Percentiles rank a stretch among this genome's conserved stretches.
These are phyloP conservation scores for Lasius fuliginosus DNA, from an alignment of 2,888 invertebrate genomes.

Conservation along the genomic window DNA sequence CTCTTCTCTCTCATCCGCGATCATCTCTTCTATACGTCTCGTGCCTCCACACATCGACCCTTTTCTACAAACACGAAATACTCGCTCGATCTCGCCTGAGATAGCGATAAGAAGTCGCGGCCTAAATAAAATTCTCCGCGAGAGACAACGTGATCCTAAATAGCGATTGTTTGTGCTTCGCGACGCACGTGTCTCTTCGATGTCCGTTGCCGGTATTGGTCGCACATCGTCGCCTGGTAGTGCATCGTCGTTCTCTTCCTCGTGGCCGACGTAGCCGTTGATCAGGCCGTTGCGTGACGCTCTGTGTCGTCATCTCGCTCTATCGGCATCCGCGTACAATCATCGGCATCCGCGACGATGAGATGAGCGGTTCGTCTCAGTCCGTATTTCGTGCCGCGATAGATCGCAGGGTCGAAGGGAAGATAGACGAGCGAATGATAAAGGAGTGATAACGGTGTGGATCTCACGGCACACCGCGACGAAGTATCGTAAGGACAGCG, in stretches of 20 bases:
- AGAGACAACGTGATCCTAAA: background rate
- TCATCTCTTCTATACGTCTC: background rate
- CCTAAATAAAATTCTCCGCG: background rate
- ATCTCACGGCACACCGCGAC: constrained; percentile 18
- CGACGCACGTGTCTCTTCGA: constrained; percentile 20
- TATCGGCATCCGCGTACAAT: background rate
- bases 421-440: constrained; percentile 33
- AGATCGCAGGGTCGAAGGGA: constrained; percentile 21
- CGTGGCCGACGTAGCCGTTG: constrained; percentile 16
- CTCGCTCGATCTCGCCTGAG: background rate
- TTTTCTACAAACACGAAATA: background rate
- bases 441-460: constrained; percentile 45
- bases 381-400: constrained; percentile 7
- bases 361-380: constrained; percentile 20
- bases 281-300: background rate
- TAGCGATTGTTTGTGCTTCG: background rate
- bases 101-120: background rate
- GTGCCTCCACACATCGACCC: background rate
- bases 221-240: constrained; percentile 1
- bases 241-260: background rate
- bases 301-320: background rate
- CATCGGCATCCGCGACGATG: constrained; percentile 10
- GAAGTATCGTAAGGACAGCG: constrained; percentile 31
- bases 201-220: background rate
- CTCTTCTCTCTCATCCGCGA: background rate